Base-by-base conservation (phyloP, 2,888 invertebrate genomes). In the Meliscaeva auricollis region DNA sequence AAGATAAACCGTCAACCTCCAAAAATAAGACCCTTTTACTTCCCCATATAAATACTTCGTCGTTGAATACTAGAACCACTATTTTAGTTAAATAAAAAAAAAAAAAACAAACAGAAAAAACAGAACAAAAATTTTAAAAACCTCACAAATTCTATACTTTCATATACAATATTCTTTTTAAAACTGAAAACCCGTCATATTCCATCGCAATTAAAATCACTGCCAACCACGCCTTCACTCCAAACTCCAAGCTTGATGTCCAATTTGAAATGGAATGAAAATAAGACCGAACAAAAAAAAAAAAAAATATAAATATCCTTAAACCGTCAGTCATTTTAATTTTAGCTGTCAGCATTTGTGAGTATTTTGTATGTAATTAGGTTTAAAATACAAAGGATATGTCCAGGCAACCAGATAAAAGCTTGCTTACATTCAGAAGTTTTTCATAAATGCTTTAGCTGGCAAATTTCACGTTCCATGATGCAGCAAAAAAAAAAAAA, bases 251-350 rank as follows among this genome's bases (percentile, higher is more conserved):
- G 30, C 30, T 26, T 60, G n/a, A n/a, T n/a, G 48, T 60, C 68
- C 32, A 15, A 41, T 48, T 11, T 38, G 35, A 58, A 38, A 30
- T 2, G 52, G 26, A 20, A 35, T 11, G n/a, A 26, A 15, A 7
- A 13, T 11, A 26, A 26, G 11, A 54, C 41, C n/a, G n/a, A 7
- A 22, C 9, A 13, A 26, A 52, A 13, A 52, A 26, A 52, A 41
- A 54, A 26, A 22, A 20, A 22, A 62, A 46, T 3, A 46, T 44
- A 32, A 30, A 62, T 11, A 52, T 58, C 38, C 52, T 32, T 38
- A 44, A 44, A n/a, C 66, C 66, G 73, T 74, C 79, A 74, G 17
- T 79, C 66, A 73, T 68, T 68, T 80, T 80, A 68, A 80, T 80
- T 80, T 58, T 32, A 80, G 52, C 68, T 74, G 79, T 22, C 73